These are phyloP conservation scores for Diabrotica undecimpunctata DNA, from an alignment of 1,140 invertebrate genomes.

Conservation along the genomic window DNA sequence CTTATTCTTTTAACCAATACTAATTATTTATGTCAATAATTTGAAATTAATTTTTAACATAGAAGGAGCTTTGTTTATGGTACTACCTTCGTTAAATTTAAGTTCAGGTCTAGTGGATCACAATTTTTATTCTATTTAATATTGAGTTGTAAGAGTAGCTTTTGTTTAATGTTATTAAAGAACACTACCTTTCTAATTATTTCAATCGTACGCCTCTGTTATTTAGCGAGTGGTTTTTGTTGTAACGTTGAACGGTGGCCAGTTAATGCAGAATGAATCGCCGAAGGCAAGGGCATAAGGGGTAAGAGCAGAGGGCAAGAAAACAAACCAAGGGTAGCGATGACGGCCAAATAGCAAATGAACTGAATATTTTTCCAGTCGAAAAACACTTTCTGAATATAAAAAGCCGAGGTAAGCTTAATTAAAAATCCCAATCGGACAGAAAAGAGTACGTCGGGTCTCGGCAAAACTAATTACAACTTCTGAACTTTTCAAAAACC, in stretches of 20 bases:
- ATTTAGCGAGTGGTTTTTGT: constrained; percentile 10
- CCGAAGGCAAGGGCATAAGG: constrained; percentile 15
- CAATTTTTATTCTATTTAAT: too few relatives aligned
- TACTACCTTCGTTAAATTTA: too few relatives aligned
- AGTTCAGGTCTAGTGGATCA: too few relatives aligned
- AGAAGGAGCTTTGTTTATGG: too few relatives aligned
- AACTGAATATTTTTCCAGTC: constrained; percentile 45
- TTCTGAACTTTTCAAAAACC: constrained; percentile 43
- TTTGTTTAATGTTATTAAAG: too few relatives aligned
- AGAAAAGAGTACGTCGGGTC: constrained; percentile 23
- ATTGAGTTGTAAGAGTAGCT: too few relatives aligned
- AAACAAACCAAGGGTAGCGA: constrained; percentile 24
- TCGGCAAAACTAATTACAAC: constrained; percentile 47
- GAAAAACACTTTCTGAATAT: constrained; percentile 43
- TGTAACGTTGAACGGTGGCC: constrained; percentile 12
- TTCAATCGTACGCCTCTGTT: background rate
- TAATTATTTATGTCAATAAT: too few relatives aligned
- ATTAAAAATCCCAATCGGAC: constrained; percentile 44
- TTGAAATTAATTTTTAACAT: too few relatives aligned
- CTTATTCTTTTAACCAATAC: too few relatives aligned
- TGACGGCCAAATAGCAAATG: constrained; percentile 42
- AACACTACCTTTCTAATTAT: too few relatives aligned
- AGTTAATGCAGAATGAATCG: constrained; percentile 28
- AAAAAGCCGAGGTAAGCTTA: constrained; percentile 41
- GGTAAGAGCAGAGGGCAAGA: constrained; percentile 17